Percentiles rank a stretch among this genome's conserved stretches.
These are phyloP conservation scores for Diacarnus erythraeanus DNA, from an alignment of 37 sponge, comb jelly and placozoan genomes.

Conservation along the genomic window DNA sequence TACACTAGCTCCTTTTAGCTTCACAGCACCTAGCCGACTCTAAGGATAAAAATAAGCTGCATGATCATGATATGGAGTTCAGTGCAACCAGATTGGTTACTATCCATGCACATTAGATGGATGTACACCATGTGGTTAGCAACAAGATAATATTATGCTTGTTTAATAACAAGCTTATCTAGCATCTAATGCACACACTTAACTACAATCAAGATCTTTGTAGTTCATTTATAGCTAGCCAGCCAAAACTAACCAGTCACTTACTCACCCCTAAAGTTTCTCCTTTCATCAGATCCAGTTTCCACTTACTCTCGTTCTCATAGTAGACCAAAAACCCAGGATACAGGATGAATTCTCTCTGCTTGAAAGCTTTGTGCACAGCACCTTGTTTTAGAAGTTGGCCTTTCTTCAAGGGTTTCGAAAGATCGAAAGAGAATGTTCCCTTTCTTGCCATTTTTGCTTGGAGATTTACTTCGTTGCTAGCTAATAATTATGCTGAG, in stretches of 20 bases:
- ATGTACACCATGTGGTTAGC: no score
- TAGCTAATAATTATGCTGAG: no score
- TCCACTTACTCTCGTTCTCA: constrained; percentile 42
- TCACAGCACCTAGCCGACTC: constrained; percentile 63
- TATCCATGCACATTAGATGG: no score
- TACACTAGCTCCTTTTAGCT: constrained; percentile 45
- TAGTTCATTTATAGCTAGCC: no score
- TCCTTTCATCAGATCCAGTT: constrained; percentile 54
- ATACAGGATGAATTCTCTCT: constrained; percentile 79
- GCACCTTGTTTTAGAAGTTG: constrained; percentile 72
- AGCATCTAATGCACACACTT: no score
- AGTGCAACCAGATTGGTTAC: no score
- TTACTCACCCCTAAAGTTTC: constrained; percentile 63
- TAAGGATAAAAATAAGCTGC: background rate
- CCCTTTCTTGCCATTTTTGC: constrained; percentile 6
- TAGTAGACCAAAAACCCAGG: constrained; percentile 88
- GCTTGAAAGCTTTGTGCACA: constrained; percentile 78
- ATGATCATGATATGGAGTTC: no score
- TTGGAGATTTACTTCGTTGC: background rate
- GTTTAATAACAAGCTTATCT: no score
- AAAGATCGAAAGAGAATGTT: constrained; percentile 56
- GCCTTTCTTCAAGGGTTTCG: constrained; percentile 60
- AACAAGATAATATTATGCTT: no score
- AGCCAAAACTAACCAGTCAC: background rate
- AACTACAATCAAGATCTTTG: no score